phyloP scores from a whole-genome alignment of 1,140 invertebrate species.

The Anadara kagoshimensis region DNA sequence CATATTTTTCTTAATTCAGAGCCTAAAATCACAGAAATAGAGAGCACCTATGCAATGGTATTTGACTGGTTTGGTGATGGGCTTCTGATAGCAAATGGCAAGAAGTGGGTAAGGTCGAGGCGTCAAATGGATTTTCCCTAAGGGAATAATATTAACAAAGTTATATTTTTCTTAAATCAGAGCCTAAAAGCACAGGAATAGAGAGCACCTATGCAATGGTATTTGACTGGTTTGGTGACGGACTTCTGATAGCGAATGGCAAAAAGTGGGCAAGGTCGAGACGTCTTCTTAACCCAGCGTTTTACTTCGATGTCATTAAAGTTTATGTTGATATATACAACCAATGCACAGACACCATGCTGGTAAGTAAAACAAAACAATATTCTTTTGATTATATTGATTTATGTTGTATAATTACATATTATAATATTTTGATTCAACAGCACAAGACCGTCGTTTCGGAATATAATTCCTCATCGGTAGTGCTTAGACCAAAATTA shows the following conservation, averaged over 20 bases:
- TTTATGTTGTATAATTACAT: too few relatives aligned
- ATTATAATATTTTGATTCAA: too few relatives aligned
- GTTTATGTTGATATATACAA: conserved; percentile 76
- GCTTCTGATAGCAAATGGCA: conserved; percentile 73
- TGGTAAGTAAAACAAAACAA: conserved; percentile 19
- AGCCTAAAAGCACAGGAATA: conserved; percentile 33
- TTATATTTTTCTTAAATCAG: background rate
- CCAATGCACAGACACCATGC: conserved; percentile 35
- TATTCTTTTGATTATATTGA: too few relatives aligned
- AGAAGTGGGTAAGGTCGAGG: conserved; percentile 84
- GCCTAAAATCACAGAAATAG: conserved; percentile 28
- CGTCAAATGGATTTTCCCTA: conserved; percentile 72
- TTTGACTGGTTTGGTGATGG: conserved; percentile 51
- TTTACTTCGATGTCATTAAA: conserved; percentile 73
- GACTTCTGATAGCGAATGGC: conserved; percentile 73
- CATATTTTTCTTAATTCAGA: conserved; percentile 8
- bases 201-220: conserved; percentile 20
- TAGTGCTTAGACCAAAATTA: too few relatives aligned
- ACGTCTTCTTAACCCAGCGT: conserved; percentile 91
- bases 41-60: conserved; percentile 18
- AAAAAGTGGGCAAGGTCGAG: conserved; percentile 84
- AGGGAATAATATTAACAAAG: background rate
- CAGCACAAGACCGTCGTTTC: too few relatives aligned
- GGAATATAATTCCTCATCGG: too few relatives aligned
- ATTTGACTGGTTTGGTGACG: conserved; percentile 48